Percentiles rank a stretch among this genome's conserved stretches.
Conservation (phyloP, 2,888 invertebrate genomes). For the Orgyia antiqua region DNA sequence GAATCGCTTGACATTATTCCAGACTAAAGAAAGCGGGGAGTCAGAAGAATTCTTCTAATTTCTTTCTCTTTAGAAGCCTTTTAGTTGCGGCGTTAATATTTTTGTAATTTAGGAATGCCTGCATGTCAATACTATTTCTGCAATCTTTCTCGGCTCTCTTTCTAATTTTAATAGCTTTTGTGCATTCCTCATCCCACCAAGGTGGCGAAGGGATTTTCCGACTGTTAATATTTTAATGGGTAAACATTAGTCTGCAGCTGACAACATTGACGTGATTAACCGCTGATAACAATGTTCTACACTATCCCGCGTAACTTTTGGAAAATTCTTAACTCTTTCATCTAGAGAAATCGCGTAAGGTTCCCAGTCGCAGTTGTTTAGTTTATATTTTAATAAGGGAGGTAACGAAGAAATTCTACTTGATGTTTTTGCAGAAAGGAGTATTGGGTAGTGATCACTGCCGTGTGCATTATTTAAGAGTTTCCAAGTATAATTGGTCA, state of each 20-base stretch:
- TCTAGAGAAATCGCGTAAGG: neutral
- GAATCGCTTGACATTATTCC: neutral
- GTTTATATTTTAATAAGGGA: neutral
- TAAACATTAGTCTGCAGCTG: neutral
- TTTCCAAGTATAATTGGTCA: neutral
- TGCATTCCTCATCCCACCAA: no score
- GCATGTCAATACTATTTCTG: neutral
- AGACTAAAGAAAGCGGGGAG: neutral
- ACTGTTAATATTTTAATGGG: neutral
- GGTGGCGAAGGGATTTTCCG: neutral
- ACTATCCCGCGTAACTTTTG: no score
- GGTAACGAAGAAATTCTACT: no score
- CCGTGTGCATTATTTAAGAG: neutral
- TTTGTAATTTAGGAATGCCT: neutral
- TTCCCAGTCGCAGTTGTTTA: neutral
- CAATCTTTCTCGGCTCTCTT: neutral
- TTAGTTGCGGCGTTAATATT: neutral
- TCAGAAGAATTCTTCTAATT: neutral
- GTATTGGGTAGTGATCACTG: neutral
- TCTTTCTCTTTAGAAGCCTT: neutral
- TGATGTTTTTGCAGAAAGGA: neutral
- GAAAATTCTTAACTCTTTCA: no score
- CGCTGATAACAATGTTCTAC: neutral
- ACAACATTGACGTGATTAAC: neutral
- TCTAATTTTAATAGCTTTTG: neutral